Evolutionary conservation across 2,797 vertebrate genomes (phyloP).

Genomic region (Notamacropus eugenii): DNA sequence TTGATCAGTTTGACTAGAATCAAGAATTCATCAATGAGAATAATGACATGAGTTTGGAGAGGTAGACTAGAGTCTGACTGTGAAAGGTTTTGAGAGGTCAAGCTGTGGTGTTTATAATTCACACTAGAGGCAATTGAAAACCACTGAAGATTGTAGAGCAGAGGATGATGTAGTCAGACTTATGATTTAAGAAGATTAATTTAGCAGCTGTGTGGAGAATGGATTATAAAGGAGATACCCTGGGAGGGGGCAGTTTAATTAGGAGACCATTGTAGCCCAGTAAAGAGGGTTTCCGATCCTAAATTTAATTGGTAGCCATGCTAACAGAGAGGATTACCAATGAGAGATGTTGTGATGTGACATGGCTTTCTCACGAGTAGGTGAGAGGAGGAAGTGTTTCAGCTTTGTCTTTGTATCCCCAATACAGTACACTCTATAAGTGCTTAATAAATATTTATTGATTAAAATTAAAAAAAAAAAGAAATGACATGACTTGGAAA

Average conservation of each 20-base stretch:
- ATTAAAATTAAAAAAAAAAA: no score
- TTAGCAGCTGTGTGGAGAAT: neutral
- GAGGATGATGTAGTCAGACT: neutral
- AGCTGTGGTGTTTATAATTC: neutral
- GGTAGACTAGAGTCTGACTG: neutral
- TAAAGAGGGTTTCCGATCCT: neutral
- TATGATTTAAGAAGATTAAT: neutral
- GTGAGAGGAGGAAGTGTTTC: no score
- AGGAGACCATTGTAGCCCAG: neutral
- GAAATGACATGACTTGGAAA: neutral
- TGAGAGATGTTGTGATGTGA: neutral
- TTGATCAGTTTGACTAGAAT: neutral
- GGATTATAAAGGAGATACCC: neutral
- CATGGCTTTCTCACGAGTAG: no score
- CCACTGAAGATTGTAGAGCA: neutral
- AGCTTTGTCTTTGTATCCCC: no score
- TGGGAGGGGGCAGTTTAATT: neutral
- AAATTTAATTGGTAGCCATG: neutral
- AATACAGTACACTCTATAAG: no score
- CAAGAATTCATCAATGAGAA: neutral
- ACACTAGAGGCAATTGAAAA: neutral
- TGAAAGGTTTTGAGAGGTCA: neutral
- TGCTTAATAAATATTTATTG: no score
- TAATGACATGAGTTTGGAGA: neutral
- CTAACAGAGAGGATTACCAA: neutral